These are phyloP conservation scores for Corythaixoides concolor DNA, from an alignment of 2,113 vertebrate species.

Conservation along the genomic window DNA sequence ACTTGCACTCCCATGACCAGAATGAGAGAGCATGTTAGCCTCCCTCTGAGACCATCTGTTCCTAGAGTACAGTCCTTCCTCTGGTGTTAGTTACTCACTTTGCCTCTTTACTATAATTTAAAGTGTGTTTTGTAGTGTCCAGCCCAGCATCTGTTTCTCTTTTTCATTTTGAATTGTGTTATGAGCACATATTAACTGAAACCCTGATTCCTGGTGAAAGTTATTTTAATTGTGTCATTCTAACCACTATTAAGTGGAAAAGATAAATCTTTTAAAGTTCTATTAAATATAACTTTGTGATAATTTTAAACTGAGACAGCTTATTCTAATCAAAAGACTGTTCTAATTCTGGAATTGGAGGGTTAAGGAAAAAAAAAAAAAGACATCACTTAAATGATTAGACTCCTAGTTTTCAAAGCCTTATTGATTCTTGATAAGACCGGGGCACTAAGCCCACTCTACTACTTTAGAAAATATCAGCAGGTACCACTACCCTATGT, in stretches of 20 bases:
- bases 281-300: neutral
- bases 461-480: neutral
- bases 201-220: neutral
- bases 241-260: neutral
- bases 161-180: neutral
- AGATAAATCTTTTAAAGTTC: neutral
- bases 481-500: neutral
- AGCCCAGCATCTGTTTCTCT: neutral
- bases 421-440: neutral
- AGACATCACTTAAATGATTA: neutral
- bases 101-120: neutral
- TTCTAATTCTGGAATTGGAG: neutral
- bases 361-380: neutral
- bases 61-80: neutral
- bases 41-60: slow-evolving; percentile 64
- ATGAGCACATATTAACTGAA: neutral
- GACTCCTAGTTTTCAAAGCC: neutral
- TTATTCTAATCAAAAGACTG: neutral
- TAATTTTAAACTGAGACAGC: neutral
- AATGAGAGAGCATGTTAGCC: slow-evolving; percentile 42
- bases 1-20: neutral
- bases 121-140: neutral
- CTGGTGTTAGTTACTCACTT: slow-evolving; percentile 19
- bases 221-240: neutral
- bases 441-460: neutral